Percentiles rank a stretch among this genome's conserved stretches.
Conservation (phyloP, 2,888 invertebrate species). For the Archaeoteleia sp. region DNA sequence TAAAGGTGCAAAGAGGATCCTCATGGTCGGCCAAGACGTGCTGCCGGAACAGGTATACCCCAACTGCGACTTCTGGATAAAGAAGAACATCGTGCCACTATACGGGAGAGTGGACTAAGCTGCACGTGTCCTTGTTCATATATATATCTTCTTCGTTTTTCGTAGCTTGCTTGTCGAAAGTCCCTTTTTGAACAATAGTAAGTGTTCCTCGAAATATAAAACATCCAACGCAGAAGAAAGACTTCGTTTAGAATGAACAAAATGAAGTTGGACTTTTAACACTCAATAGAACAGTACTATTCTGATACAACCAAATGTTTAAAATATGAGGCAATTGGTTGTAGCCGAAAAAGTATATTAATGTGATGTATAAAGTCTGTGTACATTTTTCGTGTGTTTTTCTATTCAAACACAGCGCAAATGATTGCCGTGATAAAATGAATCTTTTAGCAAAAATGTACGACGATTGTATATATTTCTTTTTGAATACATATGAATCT, state of each 20-base stretch:
- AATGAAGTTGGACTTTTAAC: conserved; percentile 32
- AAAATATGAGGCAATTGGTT: neutral
- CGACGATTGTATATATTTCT: neutral
- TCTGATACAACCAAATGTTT: neutral
- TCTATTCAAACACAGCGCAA: neutral
- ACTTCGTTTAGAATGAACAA: conserved; percentile 16
- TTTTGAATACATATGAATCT: neutral
- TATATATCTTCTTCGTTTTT: conserved; percentile 11
- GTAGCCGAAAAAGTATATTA: too few relatives aligned
- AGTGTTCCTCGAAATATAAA: conserved; percentile 26
- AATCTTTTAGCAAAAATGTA: conserved; percentile 8
- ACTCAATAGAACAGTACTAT: neutral
- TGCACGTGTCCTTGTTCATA: neutral
- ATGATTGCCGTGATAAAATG: too few relatives aligned
- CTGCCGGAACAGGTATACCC: conserved; percentile 80
- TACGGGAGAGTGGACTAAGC: conserved; percentile 85
- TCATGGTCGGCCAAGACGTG: conserved; percentile 84
- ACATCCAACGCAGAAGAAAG: neutral
- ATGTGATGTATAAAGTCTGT: neutral
- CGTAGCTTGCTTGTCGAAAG: conserved; percentile 31
- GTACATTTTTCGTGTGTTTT: neutral
- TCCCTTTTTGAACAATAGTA: conserved; percentile 27
- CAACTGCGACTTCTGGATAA: conserved; percentile 86
- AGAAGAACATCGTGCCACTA: conserved; percentile 83
- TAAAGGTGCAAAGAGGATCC: conserved; percentile 76